Conservation (phyloP, 2,888 invertebrate species). For the Chironomus tentans region DNA sequence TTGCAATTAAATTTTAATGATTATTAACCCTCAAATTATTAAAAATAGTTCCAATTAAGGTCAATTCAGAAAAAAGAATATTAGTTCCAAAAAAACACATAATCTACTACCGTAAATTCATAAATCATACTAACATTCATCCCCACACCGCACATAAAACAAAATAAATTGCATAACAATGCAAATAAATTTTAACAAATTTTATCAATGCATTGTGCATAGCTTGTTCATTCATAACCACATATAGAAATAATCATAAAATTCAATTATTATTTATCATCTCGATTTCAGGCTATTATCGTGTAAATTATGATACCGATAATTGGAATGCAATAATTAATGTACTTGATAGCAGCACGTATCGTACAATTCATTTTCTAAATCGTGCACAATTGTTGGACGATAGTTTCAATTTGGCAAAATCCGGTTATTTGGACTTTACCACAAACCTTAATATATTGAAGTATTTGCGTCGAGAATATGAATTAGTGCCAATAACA, state of each 20-base stretch:
- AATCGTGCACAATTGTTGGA: conserved; percentile 24
- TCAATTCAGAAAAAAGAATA: not conserved
- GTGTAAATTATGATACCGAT: conserved; percentile 29
- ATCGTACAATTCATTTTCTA: conserved; percentile 2
- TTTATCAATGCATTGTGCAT: not conserved
- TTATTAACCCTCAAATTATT: not conserved
- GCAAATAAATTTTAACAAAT: too few relatives aligned
- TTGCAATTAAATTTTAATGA: too few relatives aligned
- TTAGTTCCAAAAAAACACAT: too few relatives aligned
- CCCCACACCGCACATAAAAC: too few relatives aligned
- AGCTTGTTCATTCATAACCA: not conserved
- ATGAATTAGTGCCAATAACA: not conserved
- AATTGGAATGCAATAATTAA: conserved; percentile 18
- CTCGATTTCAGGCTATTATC: conserved; percentile 32
- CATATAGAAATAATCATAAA: not conserved
- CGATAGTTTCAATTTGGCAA: conserved; percentile 18
- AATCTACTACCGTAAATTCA: too few relatives aligned
- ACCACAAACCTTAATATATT: not conserved
- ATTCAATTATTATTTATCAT: not conserved
- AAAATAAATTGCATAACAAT: too few relatives aligned
- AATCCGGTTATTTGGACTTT: not conserved
- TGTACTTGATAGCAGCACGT: not conserved
- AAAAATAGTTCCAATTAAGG: not conserved
- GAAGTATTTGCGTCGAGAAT: conserved; percentile 14
- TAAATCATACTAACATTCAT: too few relatives aligned